Base-by-base conservation (phyloP, 23 tunicate species). In the Oikopleura dioica region DNA sequence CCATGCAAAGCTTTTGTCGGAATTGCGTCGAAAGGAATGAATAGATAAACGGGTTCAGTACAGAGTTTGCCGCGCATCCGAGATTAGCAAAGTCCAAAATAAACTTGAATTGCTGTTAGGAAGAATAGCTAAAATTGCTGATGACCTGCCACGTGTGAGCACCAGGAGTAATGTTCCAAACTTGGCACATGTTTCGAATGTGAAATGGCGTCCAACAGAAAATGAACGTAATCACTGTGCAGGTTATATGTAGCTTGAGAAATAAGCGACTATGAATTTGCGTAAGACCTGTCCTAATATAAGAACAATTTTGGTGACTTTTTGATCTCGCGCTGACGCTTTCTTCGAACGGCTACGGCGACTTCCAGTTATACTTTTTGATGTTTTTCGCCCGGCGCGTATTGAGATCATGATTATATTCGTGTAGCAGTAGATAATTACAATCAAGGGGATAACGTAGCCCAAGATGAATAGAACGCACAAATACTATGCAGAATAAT, bases 181-280 rank as follows among this genome's bases (percentile, higher is more conserved):
- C 72, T 63, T 28, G 16, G 33, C 16, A 28, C 33, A 63, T 63
- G 26, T 63, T 63, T 28, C 72, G 29, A 23, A 63, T 63, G 72
- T 63, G 72, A 63, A 63, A 63, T 63, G 72, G 72, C 4, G 72
- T 63, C 72, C 72, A 63, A 63, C 72, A 63, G 16, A 63, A 63
- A 2, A 63, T 2, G 26, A 63, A 63, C 26, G 72, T 63, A 28
- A 63, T 63, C 33, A 63, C 72, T 28, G n/a, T n/a, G n/a, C n/a
- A n/a, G n/a, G n/a, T n/a, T n/a, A n/a, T n/a, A n/a, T n/a, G n/a
- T n/a, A n/a, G n/a, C n/a, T n/a, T n/a, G n/a, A n/a, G n/a, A n/a
- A n/a, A n/a, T n/a, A n/a, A n/a, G n/a, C n/a, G n/a, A n/a, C n/a
- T n/a, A n/a, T n/a, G n/a, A n/a, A n/a, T n/a, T n/a, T n/a, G n/a